These are phyloP conservation scores for Lycocerus yunnanus DNA, from an alignment of 2,888 invertebrate species.

Conservation along the genomic window DNA sequence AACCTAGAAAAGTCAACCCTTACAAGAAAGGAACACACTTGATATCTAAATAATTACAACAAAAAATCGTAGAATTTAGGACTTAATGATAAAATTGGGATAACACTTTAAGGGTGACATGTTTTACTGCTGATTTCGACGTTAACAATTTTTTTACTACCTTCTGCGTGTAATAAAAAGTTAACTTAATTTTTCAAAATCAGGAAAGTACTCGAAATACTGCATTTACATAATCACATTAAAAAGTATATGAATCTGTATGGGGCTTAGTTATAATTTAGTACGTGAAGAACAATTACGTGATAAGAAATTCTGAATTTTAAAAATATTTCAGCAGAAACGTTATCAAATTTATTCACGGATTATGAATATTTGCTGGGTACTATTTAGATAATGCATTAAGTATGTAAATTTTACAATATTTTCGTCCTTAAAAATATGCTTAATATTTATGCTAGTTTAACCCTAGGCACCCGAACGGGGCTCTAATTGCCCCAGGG, in stretches of 20 bases:
- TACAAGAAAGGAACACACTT: slow-evolving; percentile 7
- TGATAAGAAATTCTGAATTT: slow-evolving; percentile 9
- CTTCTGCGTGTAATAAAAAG: not conserved
- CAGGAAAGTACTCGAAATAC: not conserved
- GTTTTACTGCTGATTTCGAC: slow-evolving; percentile 11
- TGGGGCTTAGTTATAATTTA: not conserved
- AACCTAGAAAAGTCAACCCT: not conserved
- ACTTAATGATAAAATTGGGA: slow-evolving; percentile 1
- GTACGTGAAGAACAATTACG: slow-evolving; percentile 5
- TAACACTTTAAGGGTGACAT: not conserved
- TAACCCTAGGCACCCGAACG: not conserved
- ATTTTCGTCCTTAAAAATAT: not conserved
- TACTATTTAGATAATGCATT: not conserved
- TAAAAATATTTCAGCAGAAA: not conserved
- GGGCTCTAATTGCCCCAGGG: not conserved
- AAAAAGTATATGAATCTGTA: not conserved
- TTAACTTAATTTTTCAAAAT: not conserved
- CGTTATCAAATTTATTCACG: slow-evolving; percentile 10
- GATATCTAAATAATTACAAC: slow-evolving; percentile 16
- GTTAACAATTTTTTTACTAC: slow-evolving; percentile 5
- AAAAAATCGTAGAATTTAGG: slow-evolving; percentile 11
- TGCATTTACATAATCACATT: not conserved
- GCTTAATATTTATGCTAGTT: not conserved
- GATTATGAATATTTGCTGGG: slow-evolving; percentile 4
- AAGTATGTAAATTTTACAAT: not conserved